Conservation (phyloP, 2,797 vertebrate genomes). For the Adelosebastes latens region DNA sequence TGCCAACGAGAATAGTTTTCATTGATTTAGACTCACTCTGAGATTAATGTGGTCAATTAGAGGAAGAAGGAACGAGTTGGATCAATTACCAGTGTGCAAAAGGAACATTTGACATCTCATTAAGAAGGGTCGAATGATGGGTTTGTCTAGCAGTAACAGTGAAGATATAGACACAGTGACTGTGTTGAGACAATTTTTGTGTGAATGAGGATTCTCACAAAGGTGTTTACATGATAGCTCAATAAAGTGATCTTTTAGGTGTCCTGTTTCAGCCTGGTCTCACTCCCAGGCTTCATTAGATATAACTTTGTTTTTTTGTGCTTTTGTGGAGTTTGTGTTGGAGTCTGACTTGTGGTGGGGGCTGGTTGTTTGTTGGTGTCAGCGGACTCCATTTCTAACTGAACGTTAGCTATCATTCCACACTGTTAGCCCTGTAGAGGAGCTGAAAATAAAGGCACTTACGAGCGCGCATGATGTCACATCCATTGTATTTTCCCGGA, state of each 20-base stretch:
- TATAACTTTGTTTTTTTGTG: neutral
- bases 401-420: neutral
- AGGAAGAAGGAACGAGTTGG: neutral
- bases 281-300: neutral
- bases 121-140: neutral
- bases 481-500: neutral
- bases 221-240: neutral
- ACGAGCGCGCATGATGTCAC: neutral
- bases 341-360: neutral
- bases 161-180: neutral
- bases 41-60: constrained; percentile 27
- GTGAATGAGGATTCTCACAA: neutral
- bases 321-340: neutral
- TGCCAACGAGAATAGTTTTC: neutral
- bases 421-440: neutral
- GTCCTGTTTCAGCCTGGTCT: neutral
- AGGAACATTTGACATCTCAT: constrained; percentile 7
- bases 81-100: constrained; percentile 7
- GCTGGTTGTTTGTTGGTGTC: neutral
- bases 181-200: neutral
- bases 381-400: neutral
- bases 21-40: constrained; percentile 12
- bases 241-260: neutral
- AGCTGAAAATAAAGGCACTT: neutral
- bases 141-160: neutral